Evolutionary conservation across 2,113 vertebrate species (phyloP), one percentile per base, ranked within the genome.

Genomic region (Sander vitreus): DNA sequence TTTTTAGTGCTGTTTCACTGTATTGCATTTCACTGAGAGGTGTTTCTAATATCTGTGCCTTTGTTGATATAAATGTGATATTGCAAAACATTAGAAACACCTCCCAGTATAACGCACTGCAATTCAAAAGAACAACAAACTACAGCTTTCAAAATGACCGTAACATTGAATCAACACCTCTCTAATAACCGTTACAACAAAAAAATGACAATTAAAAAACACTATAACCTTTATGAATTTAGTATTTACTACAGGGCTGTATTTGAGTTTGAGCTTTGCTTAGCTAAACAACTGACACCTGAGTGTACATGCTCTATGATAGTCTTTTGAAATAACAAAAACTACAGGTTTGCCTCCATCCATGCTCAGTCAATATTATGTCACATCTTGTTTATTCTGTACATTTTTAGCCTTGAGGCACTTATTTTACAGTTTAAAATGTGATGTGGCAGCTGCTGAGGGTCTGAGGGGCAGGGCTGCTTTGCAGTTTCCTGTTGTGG

Each of bases 401-500:
- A 30, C 67, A 55, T 78, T 59, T 62, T 30, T 64, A 66, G 48
- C 57, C 14, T 43, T 15, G 55, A 71, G 70, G 14, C 18, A 53
- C n/a, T 76, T 45, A 21, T 78, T 64, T 59, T 33, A 15, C 18
- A 43, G 11, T 78, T 81, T 67, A 12, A 69, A 53, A 48, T 0
- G 12, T 62, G 75, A 76, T 72, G 73, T 43, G 30, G 51, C 2
- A 59, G 74, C 48, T 59, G 77, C 25, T 76, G 27, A 19, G 47
- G 55, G 57, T 73, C 23, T 25, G 21, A 71, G 48, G 66, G 21
- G 64, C 75, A 69, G 50, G 11, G 25, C 45, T 67, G 60, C 45
- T 47, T 39, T 64, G 33, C 33, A 27, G 33, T 74, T 88, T 87
- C 82, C 83, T 87, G 84, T 85, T 88, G 81, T 90, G 78, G 59